phyloP scores from a whole-genome alignment of 2,797 vertebrate species.

The Crocidura indochinensis region DNA sequence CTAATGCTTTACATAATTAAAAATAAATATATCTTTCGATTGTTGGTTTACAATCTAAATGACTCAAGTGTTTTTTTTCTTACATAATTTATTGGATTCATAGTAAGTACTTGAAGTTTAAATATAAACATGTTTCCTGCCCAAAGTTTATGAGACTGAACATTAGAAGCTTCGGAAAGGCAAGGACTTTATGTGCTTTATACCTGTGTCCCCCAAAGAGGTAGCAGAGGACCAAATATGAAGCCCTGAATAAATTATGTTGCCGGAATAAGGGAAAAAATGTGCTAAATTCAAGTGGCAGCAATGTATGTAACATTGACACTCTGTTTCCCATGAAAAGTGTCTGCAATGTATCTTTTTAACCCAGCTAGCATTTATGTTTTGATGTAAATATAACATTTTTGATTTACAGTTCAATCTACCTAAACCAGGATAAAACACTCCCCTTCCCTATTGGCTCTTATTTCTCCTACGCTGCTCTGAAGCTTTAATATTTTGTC shows the following conservation, averaged over 20 bases:
- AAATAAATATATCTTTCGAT: background rate
- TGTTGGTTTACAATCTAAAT: background rate
- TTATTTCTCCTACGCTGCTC: background rate
- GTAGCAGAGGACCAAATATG: background rate
- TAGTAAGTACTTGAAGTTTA: background rate
- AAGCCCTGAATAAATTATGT: background rate
- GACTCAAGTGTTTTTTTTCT: background rate
- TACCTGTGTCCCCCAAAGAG: background rate
- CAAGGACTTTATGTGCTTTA: background rate
- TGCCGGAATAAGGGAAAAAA: background rate
- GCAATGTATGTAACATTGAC: background rate
- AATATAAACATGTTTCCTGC: background rate
- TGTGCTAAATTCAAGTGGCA: background rate
- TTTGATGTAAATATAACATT: background rate
- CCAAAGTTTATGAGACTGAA: background rate
- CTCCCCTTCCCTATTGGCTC: background rate
- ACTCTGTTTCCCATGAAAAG: background rate
- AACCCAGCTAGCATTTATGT: slow-evolving; percentile 1
- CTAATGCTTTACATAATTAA: slow-evolving; percentile 40
- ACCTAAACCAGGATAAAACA: background rate
- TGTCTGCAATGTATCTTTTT: background rate
- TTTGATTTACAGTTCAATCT: background rate
- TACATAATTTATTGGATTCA: background rate
- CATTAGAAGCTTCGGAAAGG: background rate
- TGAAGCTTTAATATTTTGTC: background rate